Evolutionary conservation across 35 echinoderm and acorn worm genomes (phyloP).

Genomic region (Heliocidaris erythrogramma): DNA sequence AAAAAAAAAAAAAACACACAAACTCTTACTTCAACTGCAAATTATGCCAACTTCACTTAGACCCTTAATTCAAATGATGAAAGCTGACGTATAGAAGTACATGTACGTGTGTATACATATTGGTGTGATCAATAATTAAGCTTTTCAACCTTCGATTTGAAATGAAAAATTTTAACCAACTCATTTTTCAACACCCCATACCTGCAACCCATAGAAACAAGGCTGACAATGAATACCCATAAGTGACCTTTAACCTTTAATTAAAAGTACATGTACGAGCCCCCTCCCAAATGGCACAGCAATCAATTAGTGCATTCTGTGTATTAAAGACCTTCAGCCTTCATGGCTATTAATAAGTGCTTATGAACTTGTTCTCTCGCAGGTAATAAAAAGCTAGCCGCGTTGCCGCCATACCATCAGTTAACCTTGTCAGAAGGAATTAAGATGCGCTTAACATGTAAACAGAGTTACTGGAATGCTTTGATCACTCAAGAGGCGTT

Average conservation of each 20-base stretch:
- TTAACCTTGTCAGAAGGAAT: background rate
- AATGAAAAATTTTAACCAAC: background rate
- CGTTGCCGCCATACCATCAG: background rate
- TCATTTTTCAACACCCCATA: background rate
- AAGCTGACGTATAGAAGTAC: too few relatives aligned
- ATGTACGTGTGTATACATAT: background rate
- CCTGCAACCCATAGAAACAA: background rate
- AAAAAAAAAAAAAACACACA: background rate
- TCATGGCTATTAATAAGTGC: background rate
- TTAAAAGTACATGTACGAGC: background rate
- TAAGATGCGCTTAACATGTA: background rate
- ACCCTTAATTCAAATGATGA: too few relatives aligned
- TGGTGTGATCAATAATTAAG: background rate
- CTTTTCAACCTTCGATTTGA: background rate
- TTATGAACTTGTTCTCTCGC: background rate
- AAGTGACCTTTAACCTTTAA: background rate
- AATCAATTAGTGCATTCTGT: background rate
- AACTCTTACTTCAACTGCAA: background rate
- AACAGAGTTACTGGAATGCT: background rate
- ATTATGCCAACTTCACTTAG: background rate
- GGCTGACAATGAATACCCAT: background rate
- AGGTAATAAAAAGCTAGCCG: background rate
- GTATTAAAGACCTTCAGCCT: background rate
- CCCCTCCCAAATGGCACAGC: background rate
- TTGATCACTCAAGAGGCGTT: background rate